phyloP scores from a whole-genome alignment of 1,140 invertebrate genomes.

The Physella acuta region DNA sequence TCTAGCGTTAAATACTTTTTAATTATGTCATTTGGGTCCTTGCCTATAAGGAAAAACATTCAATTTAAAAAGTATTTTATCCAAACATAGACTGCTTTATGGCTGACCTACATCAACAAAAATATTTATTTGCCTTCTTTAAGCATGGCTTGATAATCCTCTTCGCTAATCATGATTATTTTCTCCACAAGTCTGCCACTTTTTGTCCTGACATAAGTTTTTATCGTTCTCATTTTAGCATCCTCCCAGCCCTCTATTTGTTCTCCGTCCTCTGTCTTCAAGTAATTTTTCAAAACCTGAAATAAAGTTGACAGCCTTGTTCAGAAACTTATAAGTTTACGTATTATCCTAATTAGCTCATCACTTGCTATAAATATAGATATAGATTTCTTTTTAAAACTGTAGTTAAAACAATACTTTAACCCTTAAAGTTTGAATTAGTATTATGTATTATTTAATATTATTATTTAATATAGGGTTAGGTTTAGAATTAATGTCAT shows the following conservation, averaged over 20 bases:
- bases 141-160: constrained; percentile 55
- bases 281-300: constrained; percentile 50
- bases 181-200: constrained; percentile 57
- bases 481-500: no score
- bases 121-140: constrained; percentile 37
- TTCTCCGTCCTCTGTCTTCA: constrained; percentile 46
- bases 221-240: constrained; percentile 57
- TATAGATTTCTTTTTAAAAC: no score
- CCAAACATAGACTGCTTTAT: background rate
- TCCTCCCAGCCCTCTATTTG: constrained; percentile 55
- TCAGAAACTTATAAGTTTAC: no score
- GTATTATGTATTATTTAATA: no score
- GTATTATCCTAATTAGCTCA: no score
- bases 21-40: constrained; percentile 47
- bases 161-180: constrained; percentile 56
- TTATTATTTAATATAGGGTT: no score
- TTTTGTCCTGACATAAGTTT: constrained; percentile 55
- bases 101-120: background rate
- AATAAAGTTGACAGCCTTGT: no score
- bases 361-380: no score
- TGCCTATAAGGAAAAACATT: constrained; percentile 22
- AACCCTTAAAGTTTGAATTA: no score
- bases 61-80: no score
- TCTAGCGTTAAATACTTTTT: constrained; percentile 51
- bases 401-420: no score